Base-by-base conservation (phyloP, 1,140 invertebrate species). In the Papilio dardanus region DNA sequence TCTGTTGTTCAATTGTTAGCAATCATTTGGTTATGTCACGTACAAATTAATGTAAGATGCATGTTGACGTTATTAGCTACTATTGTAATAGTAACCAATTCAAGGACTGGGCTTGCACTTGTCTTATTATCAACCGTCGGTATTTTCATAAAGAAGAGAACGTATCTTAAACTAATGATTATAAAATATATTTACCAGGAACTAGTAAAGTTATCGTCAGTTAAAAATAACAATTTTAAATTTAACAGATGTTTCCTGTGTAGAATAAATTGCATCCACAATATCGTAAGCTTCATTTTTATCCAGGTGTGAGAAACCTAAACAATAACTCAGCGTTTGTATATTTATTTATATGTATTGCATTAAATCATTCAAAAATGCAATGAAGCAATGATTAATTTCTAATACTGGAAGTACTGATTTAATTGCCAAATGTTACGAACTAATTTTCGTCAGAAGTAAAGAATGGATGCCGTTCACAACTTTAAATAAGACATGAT, bases 341-440 rank as follows among this genome's bases (percentile, higher is more conserved):
- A 24, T 54, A 28, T 54, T 54, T 54, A 24, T 54, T 54, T 46
- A 46, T 8, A 42, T 28, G 21, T 28, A 54, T 54, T 2, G 50
- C 21, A 54, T 54, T 58, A 28, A 12, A 58, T 54, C 50, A 54
- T 54, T 24, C 24, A 28, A 62, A 62, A 28, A 46, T 46, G 42
- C n/a, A 46, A 4, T 30, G 10, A 3, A 28, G 10, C 21, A 62
- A 62, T 62, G 24, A 54, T 5, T 28, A 28, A 14, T 12, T 28
- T 4, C 10, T 24, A 16, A 62, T 28, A 14, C 24, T 62, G 54
- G 54, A 30, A 10, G 10, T 12, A 62, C 10, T 7, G 2, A 24
- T 1, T 28, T 0, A 54, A 54, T 21, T 62, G 54, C 54, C 24
- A 62, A 62, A 62, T 62, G 24, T 62, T 30, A 62, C 12, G 50